Conservation (phyloP, 2,888 invertebrate genomes). For the Drosophila maculinotata region DNA sequence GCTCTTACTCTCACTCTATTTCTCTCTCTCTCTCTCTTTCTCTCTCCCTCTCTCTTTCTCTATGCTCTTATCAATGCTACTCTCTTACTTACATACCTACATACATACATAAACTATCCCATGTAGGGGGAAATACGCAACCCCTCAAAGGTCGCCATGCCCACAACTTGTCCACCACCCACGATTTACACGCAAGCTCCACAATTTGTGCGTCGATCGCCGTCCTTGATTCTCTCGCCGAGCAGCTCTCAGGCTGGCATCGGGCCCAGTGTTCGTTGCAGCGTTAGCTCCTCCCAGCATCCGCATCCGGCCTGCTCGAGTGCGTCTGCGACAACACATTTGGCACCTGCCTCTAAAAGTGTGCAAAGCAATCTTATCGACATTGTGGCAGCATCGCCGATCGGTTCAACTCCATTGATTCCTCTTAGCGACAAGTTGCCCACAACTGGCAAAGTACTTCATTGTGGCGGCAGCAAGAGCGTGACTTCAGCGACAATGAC, state of each 20-base stretch:
- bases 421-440: constrained; percentile 47
- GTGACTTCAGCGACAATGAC: constrained; percentile 70
- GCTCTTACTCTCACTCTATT: constrained; percentile 9
- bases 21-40: constrained; percentile 11
- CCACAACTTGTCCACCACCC: constrained; percentile 45
- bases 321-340: constrained; percentile 34
- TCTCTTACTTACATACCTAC: constrained; percentile 12
- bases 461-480: constrained; percentile 26
- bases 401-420: constrained; percentile 51
- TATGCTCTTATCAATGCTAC: constrained; percentile 14
- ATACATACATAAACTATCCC: constrained; percentile 5
- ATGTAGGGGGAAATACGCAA: constrained; percentile 42
- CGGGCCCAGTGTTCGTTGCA: constrained; percentile 42
- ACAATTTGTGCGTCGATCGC: constrained; percentile 58
- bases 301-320: constrained; percentile 14
- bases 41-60: constrained; percentile 15
- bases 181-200: constrained; percentile 70
- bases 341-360: constrained; percentile 40
- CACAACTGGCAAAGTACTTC: constrained; percentile 24
- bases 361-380: constrained; percentile 9
- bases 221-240: constrained; percentile 58
- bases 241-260: constrained; percentile 42
- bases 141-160: constrained; percentile 16
- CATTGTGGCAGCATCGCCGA: constrained; percentile 20
- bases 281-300: constrained; percentile 39